These are phyloP conservation scores for Apomyelois bistriatella DNA, from an alignment of 2,888 invertebrate genomes.

Conservation along the genomic window DNA sequence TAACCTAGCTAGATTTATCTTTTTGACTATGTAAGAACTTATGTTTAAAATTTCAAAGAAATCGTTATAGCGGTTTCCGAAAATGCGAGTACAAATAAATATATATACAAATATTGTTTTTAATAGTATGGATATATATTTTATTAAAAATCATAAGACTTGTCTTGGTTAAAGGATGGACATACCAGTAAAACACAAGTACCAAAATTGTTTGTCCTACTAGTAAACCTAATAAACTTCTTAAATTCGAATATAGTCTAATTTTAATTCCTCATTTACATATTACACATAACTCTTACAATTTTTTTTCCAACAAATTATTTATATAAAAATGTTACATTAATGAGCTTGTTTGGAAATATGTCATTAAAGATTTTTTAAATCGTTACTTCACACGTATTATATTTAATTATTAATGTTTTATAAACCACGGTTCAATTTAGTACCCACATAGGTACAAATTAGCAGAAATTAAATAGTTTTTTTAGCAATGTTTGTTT, in stretches of 20 bases:
- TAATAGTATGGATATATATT: conserved; percentile 2
- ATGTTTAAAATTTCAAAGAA: too few relatives aligned
- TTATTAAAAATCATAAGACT: background rate
- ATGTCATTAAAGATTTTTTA: background rate
- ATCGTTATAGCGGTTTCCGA: too few relatives aligned
- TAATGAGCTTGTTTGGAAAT: background rate
- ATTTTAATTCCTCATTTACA: conserved; percentile 8
- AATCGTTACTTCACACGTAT: background rate
- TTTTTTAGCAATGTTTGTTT: background rate
- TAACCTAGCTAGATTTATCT: too few relatives aligned
- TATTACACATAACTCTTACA: conserved; percentile 3
- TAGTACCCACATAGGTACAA: background rate
- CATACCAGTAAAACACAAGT: background rate
- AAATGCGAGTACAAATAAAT: too few relatives aligned
- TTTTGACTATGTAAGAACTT: too few relatives aligned
- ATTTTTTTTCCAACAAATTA: conserved; percentile 5
- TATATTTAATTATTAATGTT: too few relatives aligned
- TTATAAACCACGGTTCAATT: background rate
- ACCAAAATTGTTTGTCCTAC: background rate
- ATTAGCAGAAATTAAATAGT: too few relatives aligned
- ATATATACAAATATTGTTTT: too few relatives aligned
- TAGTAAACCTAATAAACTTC: conserved; percentile 1
- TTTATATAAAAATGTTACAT: background rate
- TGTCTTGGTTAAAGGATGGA: background rate
- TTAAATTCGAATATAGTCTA: conserved; percentile 6